A percentile compares a stretch with the other conserved stretches of the same genome.
Evolutionary conservation across 1,140 invertebrate species (phyloP).

Genomic region (Cecropterus lyciades): DNA sequence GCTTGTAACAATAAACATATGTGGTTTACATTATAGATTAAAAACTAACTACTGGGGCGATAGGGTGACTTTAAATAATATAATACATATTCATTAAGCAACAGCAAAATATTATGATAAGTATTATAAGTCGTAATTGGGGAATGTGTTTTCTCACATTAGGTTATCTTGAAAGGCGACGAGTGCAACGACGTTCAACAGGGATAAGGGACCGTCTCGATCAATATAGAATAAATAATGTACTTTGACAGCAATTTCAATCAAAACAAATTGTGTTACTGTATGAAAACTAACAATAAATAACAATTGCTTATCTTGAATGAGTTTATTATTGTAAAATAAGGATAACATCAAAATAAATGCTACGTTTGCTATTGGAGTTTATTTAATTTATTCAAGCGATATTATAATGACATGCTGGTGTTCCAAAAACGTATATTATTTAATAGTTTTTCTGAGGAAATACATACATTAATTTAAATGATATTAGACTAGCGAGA

Average conservation of each 20-base stretch:
- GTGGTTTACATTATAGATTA: conserved; percentile 14
- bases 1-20: conserved; percentile 29
- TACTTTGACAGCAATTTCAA: conserved; percentile 6
- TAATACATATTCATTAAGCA: conserved; percentile 38
- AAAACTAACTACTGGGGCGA: not conserved
- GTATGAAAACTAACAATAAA: too few species aligned
- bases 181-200: conserved; percentile 47
- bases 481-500: too few species aligned
- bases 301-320: too few species aligned
- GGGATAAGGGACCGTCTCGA: conserved; percentile 41
- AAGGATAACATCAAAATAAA: too few species aligned
- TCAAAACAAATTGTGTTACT: too few species aligned
- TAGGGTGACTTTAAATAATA: not conserved
- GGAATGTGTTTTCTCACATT: conserved; percentile 57
- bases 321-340: too few species aligned
- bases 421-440: too few species aligned
- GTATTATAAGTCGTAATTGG: conserved; percentile 45
- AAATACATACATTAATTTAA: too few species aligned
- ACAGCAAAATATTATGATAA: conserved; percentile 52
- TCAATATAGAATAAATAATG: conserved; percentile 25
- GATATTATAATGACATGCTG: too few species aligned
- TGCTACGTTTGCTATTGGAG: too few species aligned
- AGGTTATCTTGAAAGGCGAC: conserved; percentile 47
- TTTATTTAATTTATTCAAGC: too few species aligned
- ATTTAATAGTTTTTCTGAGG: too few species aligned